Evolutionary conservation across 2,797 vertebrate genomes (phyloP), one percentile per base, ranked within the genome.

Genomic region (Buceros bicornis): DNA sequence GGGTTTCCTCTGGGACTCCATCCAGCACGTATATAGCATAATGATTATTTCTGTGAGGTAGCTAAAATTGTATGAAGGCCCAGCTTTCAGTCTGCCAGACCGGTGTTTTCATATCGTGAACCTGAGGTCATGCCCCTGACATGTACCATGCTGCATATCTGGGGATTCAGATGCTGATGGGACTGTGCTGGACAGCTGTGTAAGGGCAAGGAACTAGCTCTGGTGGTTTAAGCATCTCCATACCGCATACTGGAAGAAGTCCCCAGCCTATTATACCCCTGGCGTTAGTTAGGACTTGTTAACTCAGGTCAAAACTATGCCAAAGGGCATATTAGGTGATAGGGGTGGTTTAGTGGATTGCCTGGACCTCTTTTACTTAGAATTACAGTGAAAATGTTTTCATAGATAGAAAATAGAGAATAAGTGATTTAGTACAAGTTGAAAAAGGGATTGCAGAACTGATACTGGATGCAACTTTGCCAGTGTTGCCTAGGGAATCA

Each of bases 61-160:
- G 43, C 40, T 91, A 87, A 95, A 94, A 77, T 5, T 35, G 51
- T 28, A 31, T 56, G 72, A 95, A 95, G 35, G 48, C 69, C 91
- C 45, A 53, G 67, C 45, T 90, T 95, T 83, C 82, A 25, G 40
- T 29, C 69, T 86, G 56, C 26, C 47, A 90, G 43, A 64, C 13
- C 51, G 48, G 29, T 45, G 60, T 90, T 91, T 96, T 80, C 40
- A 37, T 4, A 66, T 51, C 0, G 0, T 37, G 56, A 82, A 91
- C 67, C 43, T 56, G 40, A 84, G 47, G 6, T 1, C 45, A 66
- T 19, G 12, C 1, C 5, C n/a, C 26, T 72, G 50, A 70, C 0
- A 0, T 7, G 33, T 35, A 76, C 71, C 10, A 5, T 66, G 43
- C 28, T 56, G 13, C 0, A 3, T 53, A 35, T 35, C 31, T 40